Percentiles rank a stretch among this genome's conserved stretches.
Evolutionary conservation across 2,888 invertebrate species (phyloP).

Genomic region (Fissipunctia ypsillon): DNA sequence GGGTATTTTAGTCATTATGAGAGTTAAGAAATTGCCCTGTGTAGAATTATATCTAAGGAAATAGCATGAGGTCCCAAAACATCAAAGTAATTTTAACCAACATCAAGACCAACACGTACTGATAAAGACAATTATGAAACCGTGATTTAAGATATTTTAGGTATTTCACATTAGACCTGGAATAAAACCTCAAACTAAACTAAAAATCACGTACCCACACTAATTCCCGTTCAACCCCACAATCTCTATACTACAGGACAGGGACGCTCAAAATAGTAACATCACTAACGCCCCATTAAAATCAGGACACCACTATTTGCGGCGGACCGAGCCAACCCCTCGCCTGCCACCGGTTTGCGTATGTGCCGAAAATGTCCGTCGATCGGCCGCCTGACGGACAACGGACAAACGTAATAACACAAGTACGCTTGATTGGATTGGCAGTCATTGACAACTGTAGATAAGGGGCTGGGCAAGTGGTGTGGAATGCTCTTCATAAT

Average conservation of each 20-base stretch:
- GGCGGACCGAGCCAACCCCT: conserved; percentile 46
- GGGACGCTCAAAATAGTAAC: conserved; percentile 45
- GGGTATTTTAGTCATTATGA: too few relatives aligned
- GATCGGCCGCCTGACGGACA: not conserved
- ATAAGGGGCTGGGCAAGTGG: not conserved
- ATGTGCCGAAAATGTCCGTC: conserved; percentile 46
- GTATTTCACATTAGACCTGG: too few relatives aligned
- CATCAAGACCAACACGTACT: too few relatives aligned
- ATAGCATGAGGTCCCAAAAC: too few relatives aligned
- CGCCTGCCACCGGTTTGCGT: conserved; percentile 34
- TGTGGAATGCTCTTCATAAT: conserved; percentile 2
- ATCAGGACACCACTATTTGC: conserved; percentile 62
- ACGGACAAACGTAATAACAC: conserved; percentile 13
- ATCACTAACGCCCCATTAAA: conserved; percentile 61
- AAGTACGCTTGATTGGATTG: conserved; percentile 12
- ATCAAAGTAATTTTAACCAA: too few relatives aligned
- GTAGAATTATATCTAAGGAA: too few relatives aligned
- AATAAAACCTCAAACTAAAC: not conserved
- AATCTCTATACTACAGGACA: not conserved
- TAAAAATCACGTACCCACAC: conserved; percentile 10
- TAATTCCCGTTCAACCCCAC: not conserved
- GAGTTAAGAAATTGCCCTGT: too few relatives aligned
- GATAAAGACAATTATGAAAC: too few relatives aligned
- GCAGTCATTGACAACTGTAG: conserved; percentile 34
- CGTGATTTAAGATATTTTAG: too few relatives aligned